Conservation (phyloP, 2,888 invertebrate genomes). For the Drosophila quinaria region DNA sequence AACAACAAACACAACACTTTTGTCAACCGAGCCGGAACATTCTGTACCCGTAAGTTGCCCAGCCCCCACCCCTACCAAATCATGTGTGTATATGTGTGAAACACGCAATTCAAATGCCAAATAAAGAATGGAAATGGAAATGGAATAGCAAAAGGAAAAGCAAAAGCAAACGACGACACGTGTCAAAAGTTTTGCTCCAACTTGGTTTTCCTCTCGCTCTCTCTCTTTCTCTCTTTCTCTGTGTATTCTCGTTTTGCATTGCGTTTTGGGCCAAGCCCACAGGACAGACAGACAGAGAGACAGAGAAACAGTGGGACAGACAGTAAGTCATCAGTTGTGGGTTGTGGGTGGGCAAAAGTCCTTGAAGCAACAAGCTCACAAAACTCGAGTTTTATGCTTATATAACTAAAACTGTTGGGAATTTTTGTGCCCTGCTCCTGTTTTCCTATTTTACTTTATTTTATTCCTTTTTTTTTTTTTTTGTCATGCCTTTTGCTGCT, state of each 20-base stretch:
- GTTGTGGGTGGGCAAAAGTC: slow-evolving; percentile 59
- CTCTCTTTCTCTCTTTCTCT: not conserved
- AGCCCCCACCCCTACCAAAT: not conserved
- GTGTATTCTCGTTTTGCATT: slow-evolving; percentile 31
- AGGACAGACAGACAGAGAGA: slow-evolving; percentile 8
- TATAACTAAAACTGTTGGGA: slow-evolving; percentile 48
- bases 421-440: slow-evolving; percentile 27
- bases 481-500: slow-evolving; percentile 15
- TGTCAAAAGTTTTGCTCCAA: slow-evolving; percentile 66
- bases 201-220: slow-evolving; percentile 24
- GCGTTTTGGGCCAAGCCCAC: slow-evolving; percentile 30
- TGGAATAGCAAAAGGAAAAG: slow-evolving; percentile 15
- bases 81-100: slow-evolving; percentile 6
- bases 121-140: slow-evolving; percentile 17
- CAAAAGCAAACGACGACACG: slow-evolving; percentile 53
- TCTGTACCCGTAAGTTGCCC: slow-evolving; percentile 86
- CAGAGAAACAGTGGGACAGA: not conserved
- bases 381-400: slow-evolving; percentile 31
- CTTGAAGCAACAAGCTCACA: slow-evolving; percentile 72
- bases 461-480: slow-evolving; percentile 11
- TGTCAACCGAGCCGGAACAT: slow-evolving; percentile 86
- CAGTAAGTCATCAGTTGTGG: slow-evolving; percentile 11
- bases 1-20: slow-evolving; percentile 77
- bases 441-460: slow-evolving; percentile 1
- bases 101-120: slow-evolving; percentile 25